Conservation (phyloP, 2,113 vertebrate species). For the Tenebrosternarchus preto region DNA sequence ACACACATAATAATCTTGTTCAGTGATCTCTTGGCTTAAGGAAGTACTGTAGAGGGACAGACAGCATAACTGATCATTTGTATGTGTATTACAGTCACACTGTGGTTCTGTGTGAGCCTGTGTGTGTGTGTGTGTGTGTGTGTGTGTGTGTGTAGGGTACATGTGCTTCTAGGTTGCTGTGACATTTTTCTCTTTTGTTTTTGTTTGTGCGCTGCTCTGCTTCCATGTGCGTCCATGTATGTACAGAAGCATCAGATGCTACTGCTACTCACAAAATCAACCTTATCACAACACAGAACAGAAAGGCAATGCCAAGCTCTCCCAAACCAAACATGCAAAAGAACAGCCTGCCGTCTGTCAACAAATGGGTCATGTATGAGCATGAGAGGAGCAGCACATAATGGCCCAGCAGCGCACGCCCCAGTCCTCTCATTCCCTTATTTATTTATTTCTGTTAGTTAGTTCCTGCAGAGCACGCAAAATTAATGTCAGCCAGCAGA, state of each 20-base stretch:
- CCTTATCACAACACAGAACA: conserved; percentile 21
- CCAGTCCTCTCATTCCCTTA: conserved; percentile 55
- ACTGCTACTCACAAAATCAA: conserved; percentile 18
- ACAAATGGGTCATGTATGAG: conserved; percentile 34
- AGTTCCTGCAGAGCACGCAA: conserved; percentile 92
- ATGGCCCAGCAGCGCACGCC: conserved; percentile 36
- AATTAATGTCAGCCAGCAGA: conserved; percentile 98
- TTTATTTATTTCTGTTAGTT: conserved; percentile 90
- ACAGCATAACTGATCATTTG: too few species aligned
- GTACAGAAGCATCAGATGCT: conserved; percentile 9
- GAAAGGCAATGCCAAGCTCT: conserved; percentile 5
- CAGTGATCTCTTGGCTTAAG: too few species aligned
- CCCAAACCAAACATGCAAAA: conserved; percentile 36
- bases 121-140: too few species aligned
- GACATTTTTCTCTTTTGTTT: conserved; percentile 1
- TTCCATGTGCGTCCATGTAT: neutral
- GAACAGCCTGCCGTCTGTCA: conserved; percentile 41
- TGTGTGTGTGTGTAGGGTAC: conserved; percentile 4
- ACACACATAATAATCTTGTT: too few species aligned
- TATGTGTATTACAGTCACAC: too few species aligned
- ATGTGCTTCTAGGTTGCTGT: conserved; percentile 1
- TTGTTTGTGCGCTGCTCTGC: neutral
- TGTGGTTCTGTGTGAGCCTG: too few species aligned
- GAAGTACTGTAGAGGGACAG: too few species aligned
- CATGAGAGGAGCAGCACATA: conserved; percentile 44